A percentile compares a stretch with the other conserved stretches of the same genome.
phyloP scores from a whole-genome alignment of 2,888 invertebrate genomes.

The Aspidapion aeneum region DNA sequence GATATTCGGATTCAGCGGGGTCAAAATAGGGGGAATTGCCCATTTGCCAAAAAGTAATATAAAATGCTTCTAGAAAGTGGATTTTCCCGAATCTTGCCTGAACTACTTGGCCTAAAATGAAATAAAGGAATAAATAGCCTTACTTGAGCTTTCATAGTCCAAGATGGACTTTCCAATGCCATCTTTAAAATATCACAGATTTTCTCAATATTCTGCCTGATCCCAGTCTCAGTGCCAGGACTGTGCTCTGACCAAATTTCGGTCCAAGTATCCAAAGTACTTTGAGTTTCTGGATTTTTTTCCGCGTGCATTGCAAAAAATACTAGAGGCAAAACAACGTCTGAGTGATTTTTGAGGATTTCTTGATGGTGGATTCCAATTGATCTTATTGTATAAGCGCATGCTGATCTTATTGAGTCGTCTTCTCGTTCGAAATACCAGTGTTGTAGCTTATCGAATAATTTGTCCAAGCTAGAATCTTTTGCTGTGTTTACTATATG shows the following conservation, averaged over 20 bases:
- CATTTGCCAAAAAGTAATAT: too few relatives aligned
- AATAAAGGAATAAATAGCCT: too few relatives aligned
- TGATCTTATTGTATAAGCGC: conserved; percentile 73
- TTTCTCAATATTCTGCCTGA: conserved; percentile 69
- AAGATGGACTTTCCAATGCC: conserved; percentile 77
- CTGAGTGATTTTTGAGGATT: conserved; percentile 72
- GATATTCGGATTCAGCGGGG: too few relatives aligned
- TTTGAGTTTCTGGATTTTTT: conserved; percentile 61
- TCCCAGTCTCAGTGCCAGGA: conserved; percentile 80
- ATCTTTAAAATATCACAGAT: conserved; percentile 68
- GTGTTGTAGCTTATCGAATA: conserved; percentile 58
- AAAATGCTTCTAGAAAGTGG: too few relatives aligned
- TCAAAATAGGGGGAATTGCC: too few relatives aligned
- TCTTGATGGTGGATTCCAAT: conserved; percentile 82
- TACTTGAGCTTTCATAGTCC: conserved; percentile 83
- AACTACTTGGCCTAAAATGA: too few relatives aligned
- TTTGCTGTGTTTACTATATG: conserved; percentile 81
- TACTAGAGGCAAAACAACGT: conserved; percentile 72
- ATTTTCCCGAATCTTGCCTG: too few relatives aligned
- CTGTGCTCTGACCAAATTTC: conserved; percentile 88
- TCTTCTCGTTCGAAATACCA: conserved; percentile 74
- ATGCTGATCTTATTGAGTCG: conserved; percentile 68
- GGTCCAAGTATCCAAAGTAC: conserved; percentile 73
- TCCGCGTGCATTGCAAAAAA: conserved; percentile 90
- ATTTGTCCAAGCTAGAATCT: conserved; percentile 64